Evolutionary conservation across 2,888 invertebrate species (phyloP), one percentile per base, ranked within the genome.

Genomic region (Amphipyra berbera): DNA sequence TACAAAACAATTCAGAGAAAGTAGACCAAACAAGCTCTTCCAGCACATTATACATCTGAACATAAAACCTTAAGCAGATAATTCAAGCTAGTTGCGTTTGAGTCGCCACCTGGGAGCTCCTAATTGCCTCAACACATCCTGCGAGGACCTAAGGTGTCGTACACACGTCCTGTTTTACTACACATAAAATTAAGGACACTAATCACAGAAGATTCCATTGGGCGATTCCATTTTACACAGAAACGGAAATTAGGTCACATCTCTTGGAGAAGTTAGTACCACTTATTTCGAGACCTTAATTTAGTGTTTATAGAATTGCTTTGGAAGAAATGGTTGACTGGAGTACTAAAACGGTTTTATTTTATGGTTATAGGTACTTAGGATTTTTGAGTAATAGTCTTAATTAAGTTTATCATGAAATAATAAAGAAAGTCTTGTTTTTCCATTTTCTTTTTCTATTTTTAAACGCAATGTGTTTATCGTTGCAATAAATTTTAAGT

Each of bases 61-160:
- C 77, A 82, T 82, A 82, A 87, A 89, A 82, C 88, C 89, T 85
- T 90, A 90, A 91, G 90, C 88, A 90, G 91, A 92, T 92, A 92
- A 91, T 90, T 90, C 89, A 84, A 79, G 88, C 87, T 88, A 88
- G 91, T 90, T 88, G 85, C 86, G 85, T 87, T 79, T 64, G 84
- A 91, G 85, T 88, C 87, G 90, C 88, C 92, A 92, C 92, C 91
- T 91, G 93, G 90, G 93, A 87, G 76, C 87, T 61, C 82, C 88
- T 92, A 92, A 92, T 92, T 92, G 89, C 88, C 82, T 78, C 84
- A 84, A 87, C 86, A 87, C 87, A 82, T 85, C 83, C 80, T 74
- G 53, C 15, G 71, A 77, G 68, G 68, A 73, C 64, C 79, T 70
- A 62, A 77, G 78, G 82, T 75, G 68, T 62, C 71, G 73, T 76